These are phyloP conservation scores for Escarpia spicata DNA, from an alignment of 2,888 invertebrate genomes.

Conservation along the genomic window DNA sequence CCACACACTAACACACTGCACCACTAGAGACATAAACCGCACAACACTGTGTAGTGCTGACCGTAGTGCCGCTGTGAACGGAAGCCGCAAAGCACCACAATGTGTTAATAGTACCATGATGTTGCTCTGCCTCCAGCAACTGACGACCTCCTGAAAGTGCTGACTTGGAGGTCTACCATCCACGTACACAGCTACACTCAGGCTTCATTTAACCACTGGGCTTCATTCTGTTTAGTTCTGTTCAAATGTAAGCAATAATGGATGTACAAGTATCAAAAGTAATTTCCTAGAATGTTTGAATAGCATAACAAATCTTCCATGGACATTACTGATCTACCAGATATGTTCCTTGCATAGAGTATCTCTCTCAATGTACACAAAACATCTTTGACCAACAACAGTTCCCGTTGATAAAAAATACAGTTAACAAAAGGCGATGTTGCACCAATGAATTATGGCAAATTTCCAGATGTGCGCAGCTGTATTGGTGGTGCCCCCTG, in stretches of 20 bases:
- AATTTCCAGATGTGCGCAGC: not conserved
- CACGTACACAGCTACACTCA: not conserved
- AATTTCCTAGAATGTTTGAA: no score
- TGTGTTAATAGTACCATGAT: not conserved
- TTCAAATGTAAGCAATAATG: no score
- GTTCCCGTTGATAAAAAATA: not conserved
- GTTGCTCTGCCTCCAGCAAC: not conserved
- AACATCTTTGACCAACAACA: not conserved
- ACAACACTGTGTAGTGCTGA: not conserved
- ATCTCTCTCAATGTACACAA: not conserved
- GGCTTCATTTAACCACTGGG: not conserved
- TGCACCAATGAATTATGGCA: not conserved
- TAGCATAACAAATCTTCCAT: no score
- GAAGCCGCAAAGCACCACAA: not conserved
- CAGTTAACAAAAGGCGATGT: not conserved
- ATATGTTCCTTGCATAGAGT: no score
- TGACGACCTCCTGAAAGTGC: not conserved
- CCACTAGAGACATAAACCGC: not conserved
- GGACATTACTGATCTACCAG: no score
- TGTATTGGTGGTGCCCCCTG: not conserved
- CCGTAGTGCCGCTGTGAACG: not conserved
- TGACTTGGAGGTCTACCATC: not conserved
- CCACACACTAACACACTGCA: not conserved
- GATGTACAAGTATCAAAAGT: no score
- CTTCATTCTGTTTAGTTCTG: no score